A percentile compares a stretch with the other conserved stretches of the same genome.
phyloP scores from a whole-genome alignment of 2,113 vertebrate genomes.

The Brienomyrus longianalis region DNA sequence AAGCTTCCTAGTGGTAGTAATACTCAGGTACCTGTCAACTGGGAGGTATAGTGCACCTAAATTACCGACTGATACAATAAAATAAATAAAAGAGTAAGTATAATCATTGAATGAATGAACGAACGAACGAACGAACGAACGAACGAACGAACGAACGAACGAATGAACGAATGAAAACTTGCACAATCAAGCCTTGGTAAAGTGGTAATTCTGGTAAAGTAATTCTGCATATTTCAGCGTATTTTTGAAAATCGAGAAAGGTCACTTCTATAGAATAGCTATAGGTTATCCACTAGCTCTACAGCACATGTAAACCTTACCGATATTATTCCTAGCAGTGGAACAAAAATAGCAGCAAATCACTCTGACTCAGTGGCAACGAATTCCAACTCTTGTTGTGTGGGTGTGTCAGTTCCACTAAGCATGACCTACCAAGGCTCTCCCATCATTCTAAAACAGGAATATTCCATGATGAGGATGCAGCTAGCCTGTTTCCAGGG shows the following conservation, averaged over 20 bases:
- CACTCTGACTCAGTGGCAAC: neutral
- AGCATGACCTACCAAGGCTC: constrained; percentile 44
- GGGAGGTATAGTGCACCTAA: neutral
- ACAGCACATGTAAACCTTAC: neutral
- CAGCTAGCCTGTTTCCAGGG: constrained; percentile 71
- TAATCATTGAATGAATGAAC: neutral
- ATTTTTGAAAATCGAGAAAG: neutral
- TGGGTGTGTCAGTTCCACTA: neutral
- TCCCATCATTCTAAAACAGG: constrained; percentile 48
- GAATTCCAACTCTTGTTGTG: neutral
- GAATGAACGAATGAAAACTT: neutral
- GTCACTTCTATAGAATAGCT: neutral
- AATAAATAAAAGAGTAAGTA: neutral
- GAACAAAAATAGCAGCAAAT: neutral
- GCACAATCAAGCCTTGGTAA: neutral
- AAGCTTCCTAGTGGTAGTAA: neutral
- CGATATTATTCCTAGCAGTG: neutral
- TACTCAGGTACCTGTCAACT: neutral
- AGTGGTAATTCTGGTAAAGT: too few species aligned
- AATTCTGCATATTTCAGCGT: neutral
- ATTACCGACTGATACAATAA: neutral
- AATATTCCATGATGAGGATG: constrained; percentile 61
- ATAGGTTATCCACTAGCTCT: neutral
- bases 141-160: neutral
- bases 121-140: neutral